These are phyloP conservation scores for Tridacna gigas DNA, from an alignment of 2,888 invertebrate genomes.

Conservation along the genomic window DNA sequence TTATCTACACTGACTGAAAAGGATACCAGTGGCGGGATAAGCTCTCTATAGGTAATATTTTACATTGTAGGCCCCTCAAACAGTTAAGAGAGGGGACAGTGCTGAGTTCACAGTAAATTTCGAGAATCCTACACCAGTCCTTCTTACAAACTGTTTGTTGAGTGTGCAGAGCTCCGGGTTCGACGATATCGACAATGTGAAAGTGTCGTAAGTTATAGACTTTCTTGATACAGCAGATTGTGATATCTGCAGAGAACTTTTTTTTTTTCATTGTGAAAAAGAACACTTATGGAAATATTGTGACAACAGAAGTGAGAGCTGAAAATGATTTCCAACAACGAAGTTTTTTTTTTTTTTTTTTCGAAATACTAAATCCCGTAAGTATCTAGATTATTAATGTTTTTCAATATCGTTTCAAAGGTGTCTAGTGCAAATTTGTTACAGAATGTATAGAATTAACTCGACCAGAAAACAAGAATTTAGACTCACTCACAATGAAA, in stretches of 20 bases:
- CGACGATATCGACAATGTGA: background rate
- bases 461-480: too few relatives aligned
- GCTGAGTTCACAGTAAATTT: background rate
- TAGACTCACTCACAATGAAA: too few relatives aligned
- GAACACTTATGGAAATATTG: background rate
- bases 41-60: background rate
- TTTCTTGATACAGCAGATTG: too few relatives aligned
- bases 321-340: too few relatives aligned
- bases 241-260: background rate
- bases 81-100: background rate
- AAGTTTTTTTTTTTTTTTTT: background rate
- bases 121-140: background rate
- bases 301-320: background rate
- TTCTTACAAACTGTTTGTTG: background rate
- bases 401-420: too few relatives aligned
- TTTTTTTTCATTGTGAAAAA: background rate
- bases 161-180: background rate
- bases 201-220: background rate
- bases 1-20: background rate
- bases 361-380: background rate
- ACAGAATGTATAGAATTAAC: too few relatives aligned
- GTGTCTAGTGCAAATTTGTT: too few relatives aligned
- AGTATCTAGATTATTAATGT: too few relatives aligned
- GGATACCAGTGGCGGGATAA: background rate
- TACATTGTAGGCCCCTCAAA: background rate